These are phyloP conservation scores for Drosophila conformis DNA, from an alignment of 2,888 invertebrate species.

Conservation along the genomic window DNA sequence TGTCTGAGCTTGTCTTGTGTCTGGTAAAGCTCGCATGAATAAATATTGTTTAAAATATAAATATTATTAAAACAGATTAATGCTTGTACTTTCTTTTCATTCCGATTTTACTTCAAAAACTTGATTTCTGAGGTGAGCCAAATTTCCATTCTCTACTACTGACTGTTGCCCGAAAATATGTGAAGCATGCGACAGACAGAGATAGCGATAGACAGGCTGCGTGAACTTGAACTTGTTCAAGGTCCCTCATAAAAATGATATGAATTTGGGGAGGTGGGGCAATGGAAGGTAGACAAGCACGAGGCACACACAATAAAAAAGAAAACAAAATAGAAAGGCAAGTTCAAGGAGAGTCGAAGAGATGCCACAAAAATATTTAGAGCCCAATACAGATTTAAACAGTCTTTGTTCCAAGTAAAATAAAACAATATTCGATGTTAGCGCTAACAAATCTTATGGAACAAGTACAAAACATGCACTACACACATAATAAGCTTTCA, in stretches of 20 bases:
- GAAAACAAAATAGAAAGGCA: constrained; percentile 10
- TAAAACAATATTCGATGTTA: constrained; percentile 41
- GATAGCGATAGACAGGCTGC: constrained; percentile 15
- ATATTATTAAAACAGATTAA: background rate
- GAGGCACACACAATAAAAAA: constrained; percentile 15
- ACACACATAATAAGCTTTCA: constrained; percentile 26
- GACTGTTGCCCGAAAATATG: constrained; percentile 14
- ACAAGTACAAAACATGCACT: constrained; percentile 37
- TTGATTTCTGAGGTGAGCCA: background rate
- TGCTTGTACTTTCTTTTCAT: background rate
- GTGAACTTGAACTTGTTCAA: constrained; percentile 75
- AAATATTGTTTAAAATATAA: background rate
- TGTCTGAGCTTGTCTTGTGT: background rate
- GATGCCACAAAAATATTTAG: constrained; percentile 23
- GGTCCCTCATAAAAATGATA: constrained; percentile 56
- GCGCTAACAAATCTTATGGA: constrained; percentile 21
- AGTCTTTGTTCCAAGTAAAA: constrained; percentile 63
- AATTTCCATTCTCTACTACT: background rate
- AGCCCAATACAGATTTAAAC: constrained; percentile 46
- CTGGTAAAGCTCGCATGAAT: background rate
- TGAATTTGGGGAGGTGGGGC: constrained; percentile 2
- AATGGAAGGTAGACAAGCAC: constrained; percentile 9
- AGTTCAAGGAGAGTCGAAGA: constrained; percentile 65
- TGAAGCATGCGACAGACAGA: constrained; percentile 38
- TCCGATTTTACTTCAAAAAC: background rate